Evolutionary conservation across 1,140 invertebrate genomes (phyloP), one percentile per base, ranked within the genome.

Genomic region (Drosophila parvula): DNA sequence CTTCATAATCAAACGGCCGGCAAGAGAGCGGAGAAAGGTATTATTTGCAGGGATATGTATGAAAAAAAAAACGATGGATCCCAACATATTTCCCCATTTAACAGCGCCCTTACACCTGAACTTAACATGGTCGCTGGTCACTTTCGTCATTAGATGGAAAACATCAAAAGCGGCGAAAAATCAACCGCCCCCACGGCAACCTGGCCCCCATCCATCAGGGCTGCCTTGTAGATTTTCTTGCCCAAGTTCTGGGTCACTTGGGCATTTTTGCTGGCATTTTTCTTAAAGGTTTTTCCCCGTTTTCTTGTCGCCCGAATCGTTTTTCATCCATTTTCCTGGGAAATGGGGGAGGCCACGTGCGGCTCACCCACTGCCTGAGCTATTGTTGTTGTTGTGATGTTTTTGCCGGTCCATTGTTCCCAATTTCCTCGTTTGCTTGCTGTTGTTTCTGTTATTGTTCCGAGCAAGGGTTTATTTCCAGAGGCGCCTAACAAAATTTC

Each of bases 241-340:
- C 43, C 56, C 82, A 86, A 85, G 82, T 86, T 85, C 79, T 85
- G 79, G 82, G 82, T 79, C 82, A 86, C 65, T 82, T 79, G 65
- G 70, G 62, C 70, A 65, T 71, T 73, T 73, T 55, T 63, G 40
- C 34, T 43, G 60, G 30, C 53, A 38, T 62, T 61, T 62, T 61
- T 77, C 71, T 68, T 73, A 45, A 77, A 45, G 65, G 58, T 53
- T 71, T 68, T 68, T 53, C 5, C 34, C 61, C 50, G 36, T 55
- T 60, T 67, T 74, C 22, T 56, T 51, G 44, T 60, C 36, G 43
- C 27, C 40, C n/a, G 56, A 60, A 69, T 60, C 43, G 63, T 80
- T 81, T 81, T 50, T 77, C 57, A 38, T 55, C 18, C 51, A 71
- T 69, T 68, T 63, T 73, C 63, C 58, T 58, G 70, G 9, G 16